Conservation (phyloP, 2,113 vertebrate species). For the Onychorhynchus coronatus region DNA sequence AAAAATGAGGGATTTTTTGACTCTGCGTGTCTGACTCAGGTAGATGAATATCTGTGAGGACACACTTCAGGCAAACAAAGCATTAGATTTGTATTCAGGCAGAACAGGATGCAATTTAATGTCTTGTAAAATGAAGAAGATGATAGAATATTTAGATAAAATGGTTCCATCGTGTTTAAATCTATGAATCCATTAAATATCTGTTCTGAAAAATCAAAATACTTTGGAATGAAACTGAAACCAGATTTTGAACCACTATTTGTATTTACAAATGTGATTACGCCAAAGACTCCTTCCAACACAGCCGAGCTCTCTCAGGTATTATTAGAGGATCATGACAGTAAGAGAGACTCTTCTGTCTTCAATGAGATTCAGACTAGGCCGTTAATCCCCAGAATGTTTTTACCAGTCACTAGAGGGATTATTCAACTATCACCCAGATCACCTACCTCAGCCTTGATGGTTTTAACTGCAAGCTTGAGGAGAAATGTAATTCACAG, state of each 20-base stretch:
- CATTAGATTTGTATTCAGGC: background rate
- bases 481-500: background rate
- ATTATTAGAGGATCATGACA: background rate
- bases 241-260: background rate
- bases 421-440: slow-evolving; percentile 1
- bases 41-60: background rate
- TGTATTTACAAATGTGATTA: background rate
- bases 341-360: background rate
- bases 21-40: background rate
- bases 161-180: background rate
- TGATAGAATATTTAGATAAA: background rate
- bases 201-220: background rate
- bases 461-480: background rate
- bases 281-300: background rate
- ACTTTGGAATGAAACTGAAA: background rate
- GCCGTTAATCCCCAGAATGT: background rate
- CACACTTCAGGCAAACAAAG: background rate
- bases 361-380: slow-evolving; percentile 5
- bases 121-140: background rate
- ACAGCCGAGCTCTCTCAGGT: background rate
- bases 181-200: background rate
- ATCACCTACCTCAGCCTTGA: background rate
- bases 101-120: background rate
- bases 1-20: background rate
- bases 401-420: background rate